These are phyloP conservation scores for Dryobota labecula DNA, from an alignment of 2,888 invertebrate species.

Conservation along the genomic window DNA sequence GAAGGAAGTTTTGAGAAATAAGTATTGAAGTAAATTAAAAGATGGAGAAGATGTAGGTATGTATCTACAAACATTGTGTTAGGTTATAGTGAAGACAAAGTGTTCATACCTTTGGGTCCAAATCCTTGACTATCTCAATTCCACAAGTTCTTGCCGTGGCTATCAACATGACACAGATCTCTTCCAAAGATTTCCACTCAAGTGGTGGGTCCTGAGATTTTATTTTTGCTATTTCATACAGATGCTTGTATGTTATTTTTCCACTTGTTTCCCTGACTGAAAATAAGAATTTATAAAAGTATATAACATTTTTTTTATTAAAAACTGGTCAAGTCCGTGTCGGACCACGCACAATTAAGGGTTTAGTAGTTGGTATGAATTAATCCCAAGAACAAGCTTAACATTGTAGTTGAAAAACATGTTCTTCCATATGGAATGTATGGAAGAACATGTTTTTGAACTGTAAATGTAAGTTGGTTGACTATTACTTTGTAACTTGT, in stretches of 20 bases:
- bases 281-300: slow-evolving; percentile 61
- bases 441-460: too few relatives aligned
- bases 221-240: slow-evolving; percentile 99
- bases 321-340: too few relatives aligned
- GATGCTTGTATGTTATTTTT: slow-evolving; percentile 97
- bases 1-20: not conserved
- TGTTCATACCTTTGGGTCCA: slow-evolving; percentile 92
- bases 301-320: too few relatives aligned
- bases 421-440: too few relatives aligned
- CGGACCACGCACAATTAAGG: too few relatives aligned
- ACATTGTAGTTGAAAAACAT: too few relatives aligned
- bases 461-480: too few relatives aligned
- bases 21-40: not conserved
- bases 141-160: slow-evolving; percentile 95
- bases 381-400: too few relatives aligned
- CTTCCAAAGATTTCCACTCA: slow-evolving; percentile 91
- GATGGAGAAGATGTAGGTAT: too few relatives aligned
- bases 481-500: too few relatives aligned
- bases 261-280: slow-evolving; percentile 95
- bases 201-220: slow-evolving; percentile 96
- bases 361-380: too few relatives aligned
- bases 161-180: slow-evolving; percentile 95
- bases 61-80: not conserved
- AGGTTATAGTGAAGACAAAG: not conserved
- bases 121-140: slow-evolving; percentile 94